Base-by-base conservation (phyloP, 2,888 invertebrate genomes). In the Sabellastarte sp. region DNA sequence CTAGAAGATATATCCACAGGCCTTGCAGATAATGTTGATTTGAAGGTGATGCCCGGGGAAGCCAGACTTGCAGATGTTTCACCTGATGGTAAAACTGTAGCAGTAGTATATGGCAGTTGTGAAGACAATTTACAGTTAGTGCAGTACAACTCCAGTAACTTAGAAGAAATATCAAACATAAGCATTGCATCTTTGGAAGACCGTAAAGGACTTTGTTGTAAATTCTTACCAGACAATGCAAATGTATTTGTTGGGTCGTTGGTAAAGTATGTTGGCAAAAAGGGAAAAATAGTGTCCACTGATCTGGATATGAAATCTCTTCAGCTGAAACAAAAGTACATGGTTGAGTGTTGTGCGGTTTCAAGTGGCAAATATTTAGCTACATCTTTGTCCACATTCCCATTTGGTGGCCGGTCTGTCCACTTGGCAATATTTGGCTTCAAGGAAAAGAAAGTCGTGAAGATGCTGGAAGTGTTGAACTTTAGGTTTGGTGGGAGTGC, bases 401-500 rank as follows among this genome's bases (percentile, higher is more conserved):
- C 72, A 2, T 67, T 56, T 58, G 65, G 66, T 30, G 72, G 72
- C 2, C 59, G 70, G 31, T 66, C 70, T 10, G 59, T 72, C 32
- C 72, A 69, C 50, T 32, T 72, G 53, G 20, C 52, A n/a, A 51
- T 72, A 15, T 69, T 67, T 51, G 70, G 67, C 52, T 31, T 67
- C 56, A 61, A 65, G 32, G 59, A 63, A 4, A 68, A 71, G 68
- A 67, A 65, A 50, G 62, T 58, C 30, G 28, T 63, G 41, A 68
- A 65, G 32, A 59, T 63, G 26, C 28, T 72, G 4, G 72, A 72
- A 52, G 67, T 72, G 24, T 61, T 72, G 26, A 57, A 58, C 24
- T 72, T 72, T 62, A 57, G 70, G n/a, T 72, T 69, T 56, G 72
- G 72, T 4, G 72, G 72, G 4, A 71, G 68, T 51, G 55, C 72